phyloP scores from a whole-genome alignment of 2,113 vertebrate genomes.

The Dasyornis broadbenti region DNA sequence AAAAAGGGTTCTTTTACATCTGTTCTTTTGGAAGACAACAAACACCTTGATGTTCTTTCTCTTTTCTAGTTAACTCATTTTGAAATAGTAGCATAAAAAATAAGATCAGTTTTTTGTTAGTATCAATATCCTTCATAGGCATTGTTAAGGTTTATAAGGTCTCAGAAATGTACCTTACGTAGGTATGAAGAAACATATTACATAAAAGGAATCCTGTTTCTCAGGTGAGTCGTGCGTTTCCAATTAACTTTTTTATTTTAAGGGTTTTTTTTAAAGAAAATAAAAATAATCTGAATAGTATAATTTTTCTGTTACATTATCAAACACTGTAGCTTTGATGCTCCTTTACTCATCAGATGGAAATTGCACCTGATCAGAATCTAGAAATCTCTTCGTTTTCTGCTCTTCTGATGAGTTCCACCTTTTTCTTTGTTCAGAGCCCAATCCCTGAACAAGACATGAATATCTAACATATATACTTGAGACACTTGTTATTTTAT shows the following conservation, averaged over 20 bases:
- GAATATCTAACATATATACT: background rate
- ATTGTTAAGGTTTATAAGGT: background rate
- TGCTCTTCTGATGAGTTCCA: background rate
- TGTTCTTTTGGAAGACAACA: background rate
- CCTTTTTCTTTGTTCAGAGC: background rate
- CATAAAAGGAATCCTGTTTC: background rate
- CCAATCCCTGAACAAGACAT: background rate
- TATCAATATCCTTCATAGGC: background rate
- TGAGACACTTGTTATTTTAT: background rate
- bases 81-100: background rate
- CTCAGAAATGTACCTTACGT: background rate
- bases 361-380: background rate
- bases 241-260: background rate
- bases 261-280: background rate
- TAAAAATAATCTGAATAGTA: background rate
- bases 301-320: background rate
- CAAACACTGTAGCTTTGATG: background rate
- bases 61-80: background rate
- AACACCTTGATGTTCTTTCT: background rate
- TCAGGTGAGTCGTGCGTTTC: background rate
- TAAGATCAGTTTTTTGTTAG: background rate
- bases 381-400: background rate
- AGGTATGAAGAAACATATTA: background rate
- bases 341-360: background rate
- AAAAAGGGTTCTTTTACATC: background rate